Evolutionary conservation across 2,113 vertebrate genomes (phyloP), one percentile per base, ranked within the genome.

Genomic region (Tricholaema leucomelas): DNA sequence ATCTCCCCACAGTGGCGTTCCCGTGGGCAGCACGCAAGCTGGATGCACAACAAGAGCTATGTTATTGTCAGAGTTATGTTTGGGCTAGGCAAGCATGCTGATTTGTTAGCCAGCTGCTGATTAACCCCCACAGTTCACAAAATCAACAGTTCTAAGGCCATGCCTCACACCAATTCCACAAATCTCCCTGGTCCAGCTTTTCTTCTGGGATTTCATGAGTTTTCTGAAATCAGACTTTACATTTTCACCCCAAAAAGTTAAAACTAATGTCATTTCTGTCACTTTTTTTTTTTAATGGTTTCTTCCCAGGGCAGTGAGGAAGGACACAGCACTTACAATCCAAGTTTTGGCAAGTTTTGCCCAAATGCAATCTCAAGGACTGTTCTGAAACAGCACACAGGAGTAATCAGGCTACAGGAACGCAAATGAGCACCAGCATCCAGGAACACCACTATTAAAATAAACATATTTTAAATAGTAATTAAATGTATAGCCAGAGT

Each of bases 21-120:
- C 44, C 5, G 24, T 85, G 84, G 89, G 69, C 88, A 86, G 88
- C 40, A 0, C 5, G 33, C 30, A 6, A 87, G 92, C 86, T 46
- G 36, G 73, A 69, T 76, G 20, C 60, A 83, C 75, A 87, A 83
- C 67, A 87, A 54, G 21, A 52, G 71, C 38, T 66, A 4, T n/a
- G 48, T 79, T 89, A 81, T 72, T 88, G 90, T 87, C 92, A 87
- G 54, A 81, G 71, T 70, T 33, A 7, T 56, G 84, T 87, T 83
- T 61, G 77, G 86, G 77, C 92, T 88, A 66, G 44, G 33, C 56
- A 85, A 81, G 73, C 21, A 50, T 0, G 1, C n/a, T 3, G 4
- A 87, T 71, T 59, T 42, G 55, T 75, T 71, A 92, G 91, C 17
- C 74, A 94, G 84, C 58, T 82, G 59, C 44, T 52, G 64, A 72